phyloP scores from a whole-genome alignment of 64 coral and sea anemone species.

The Dendrophyllia cribrosa region DNA sequence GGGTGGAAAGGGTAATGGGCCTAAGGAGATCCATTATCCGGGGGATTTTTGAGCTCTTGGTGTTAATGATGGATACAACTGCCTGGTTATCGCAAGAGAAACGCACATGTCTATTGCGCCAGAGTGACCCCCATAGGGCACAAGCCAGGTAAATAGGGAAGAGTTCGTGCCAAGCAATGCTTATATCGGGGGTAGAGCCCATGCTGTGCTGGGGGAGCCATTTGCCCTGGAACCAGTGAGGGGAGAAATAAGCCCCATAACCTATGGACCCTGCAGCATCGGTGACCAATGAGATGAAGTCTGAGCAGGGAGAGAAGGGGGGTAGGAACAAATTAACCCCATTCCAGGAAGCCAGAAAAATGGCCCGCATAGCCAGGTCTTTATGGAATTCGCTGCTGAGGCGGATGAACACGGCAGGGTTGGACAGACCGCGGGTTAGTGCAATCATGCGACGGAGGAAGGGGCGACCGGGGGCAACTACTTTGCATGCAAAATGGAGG shows the following conservation, averaged over 20 bases:
- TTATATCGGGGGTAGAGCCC: background rate
- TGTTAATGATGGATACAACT: too few relatives aligned
- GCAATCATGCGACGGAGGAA: conserved; percentile 35
- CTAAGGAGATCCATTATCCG: too few relatives aligned
- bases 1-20: background rate
- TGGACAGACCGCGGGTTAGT: too few relatives aligned
- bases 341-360: too few relatives aligned
- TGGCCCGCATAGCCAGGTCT: conserved; percentile 34
- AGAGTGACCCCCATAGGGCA: too few relatives aligned
- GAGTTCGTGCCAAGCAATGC: conserved; percentile 30
- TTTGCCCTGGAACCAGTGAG: background rate
- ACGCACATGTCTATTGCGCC: too few relatives aligned
- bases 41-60: background rate
- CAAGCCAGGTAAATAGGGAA: too few relatives aligned
- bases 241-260: conserved; percentile 1
- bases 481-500: conserved; percentile 53
- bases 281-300: too few relatives aligned
- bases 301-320: background rate
- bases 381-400: conserved; percentile 6
- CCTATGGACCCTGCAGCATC: background rate
- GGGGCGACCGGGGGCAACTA: conserved; percentile 6
- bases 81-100: too few relatives aligned
- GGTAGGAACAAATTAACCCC: background rate
- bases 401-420: too few relatives aligned
- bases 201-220: background rate